Conservation (phyloP, 2,888 invertebrate species). For the Zaprionus obscuricornis region DNA sequence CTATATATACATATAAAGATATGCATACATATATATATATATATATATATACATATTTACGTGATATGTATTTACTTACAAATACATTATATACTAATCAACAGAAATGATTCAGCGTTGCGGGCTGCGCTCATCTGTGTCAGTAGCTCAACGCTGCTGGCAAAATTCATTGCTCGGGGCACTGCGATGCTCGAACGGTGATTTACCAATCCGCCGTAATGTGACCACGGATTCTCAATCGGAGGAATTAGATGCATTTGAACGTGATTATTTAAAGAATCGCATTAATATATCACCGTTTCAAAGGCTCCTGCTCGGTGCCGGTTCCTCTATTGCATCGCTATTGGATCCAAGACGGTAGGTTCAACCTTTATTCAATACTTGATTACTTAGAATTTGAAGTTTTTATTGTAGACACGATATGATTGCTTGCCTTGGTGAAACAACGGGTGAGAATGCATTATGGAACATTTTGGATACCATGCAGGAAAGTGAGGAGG, state of each 20-base stretch:
- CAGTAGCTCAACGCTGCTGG: constrained; percentile 26
- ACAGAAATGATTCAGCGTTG: constrained; percentile 61
- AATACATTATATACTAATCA: too few relatives aligned
- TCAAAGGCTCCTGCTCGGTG: constrained; percentile 90
- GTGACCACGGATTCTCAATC: constrained; percentile 23
- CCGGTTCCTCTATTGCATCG: constrained; percentile 94
- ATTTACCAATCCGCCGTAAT: constrained; percentile 11
- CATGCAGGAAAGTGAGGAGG: constrained; percentile 92
- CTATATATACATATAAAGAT: not conserved
- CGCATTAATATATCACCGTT: constrained; percentile 87
- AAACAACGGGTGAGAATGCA: constrained; percentile 92
- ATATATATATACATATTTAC: not conserved
- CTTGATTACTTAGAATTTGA: not conserved
- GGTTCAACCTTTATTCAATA: not conserved
- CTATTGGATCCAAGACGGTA: constrained; percentile 90
- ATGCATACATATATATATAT: constrained; percentile 5
- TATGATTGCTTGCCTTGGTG: constrained; percentile 97
- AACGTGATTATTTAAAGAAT: constrained; percentile 86
- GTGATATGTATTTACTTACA: too few relatives aligned
- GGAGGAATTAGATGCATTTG: constrained; percentile 83
- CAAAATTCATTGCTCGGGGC: constrained; percentile 27
- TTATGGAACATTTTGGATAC: constrained; percentile 88
- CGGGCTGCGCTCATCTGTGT: too few relatives aligned
- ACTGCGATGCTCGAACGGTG: not conserved
- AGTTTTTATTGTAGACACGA: constrained; percentile 86